Evolutionary conservation across 1,140 invertebrate species (phyloP).

Genomic region (Brachionus asplanchnoidis): DNA sequence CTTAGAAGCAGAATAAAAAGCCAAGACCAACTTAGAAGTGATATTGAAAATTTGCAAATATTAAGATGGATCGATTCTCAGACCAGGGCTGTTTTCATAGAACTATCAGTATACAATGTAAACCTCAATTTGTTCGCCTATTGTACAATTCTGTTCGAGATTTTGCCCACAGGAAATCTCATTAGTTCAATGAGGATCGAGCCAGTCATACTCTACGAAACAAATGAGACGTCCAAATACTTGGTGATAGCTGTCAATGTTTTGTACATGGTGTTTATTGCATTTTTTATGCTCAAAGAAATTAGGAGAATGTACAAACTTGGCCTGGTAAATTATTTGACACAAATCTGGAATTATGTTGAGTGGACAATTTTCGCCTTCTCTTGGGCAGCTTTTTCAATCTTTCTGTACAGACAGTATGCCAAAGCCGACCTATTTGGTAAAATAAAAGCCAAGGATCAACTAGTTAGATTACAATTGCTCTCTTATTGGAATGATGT

Average conservation of each 20-base stretch:
- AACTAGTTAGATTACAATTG: slow-evolving; percentile 54
- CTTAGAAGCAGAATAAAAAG: neutral
- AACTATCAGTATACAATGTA: slow-evolving; percentile 66
- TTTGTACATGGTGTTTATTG: slow-evolving; percentile 56
- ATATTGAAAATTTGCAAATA: neutral
- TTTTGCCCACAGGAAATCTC: slow-evolving; percentile 61
- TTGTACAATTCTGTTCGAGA: slow-evolving; percentile 61
- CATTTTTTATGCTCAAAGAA: slow-evolving; percentile 56
- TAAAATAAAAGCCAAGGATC: slow-evolving; percentile 56
- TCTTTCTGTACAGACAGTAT: slow-evolving; percentile 56
- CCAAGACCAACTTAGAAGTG: neutral
- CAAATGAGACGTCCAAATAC: slow-evolving; percentile 49
- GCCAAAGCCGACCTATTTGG: slow-evolving; percentile 54
- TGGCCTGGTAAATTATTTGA: slow-evolving; percentile 49
- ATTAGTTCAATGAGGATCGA: slow-evolving; percentile 59
- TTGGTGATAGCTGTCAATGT: slow-evolving; percentile 54
- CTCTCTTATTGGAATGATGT: slow-evolving; percentile 12
- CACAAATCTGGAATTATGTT: slow-evolving; percentile 58
- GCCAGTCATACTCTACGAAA: slow-evolving; percentile 46
- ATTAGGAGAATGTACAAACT: neutral
- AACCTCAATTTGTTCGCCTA: slow-evolving; percentile 64
- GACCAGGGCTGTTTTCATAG: slow-evolving; percentile 64
- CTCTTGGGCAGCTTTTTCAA: slow-evolving; percentile 53
- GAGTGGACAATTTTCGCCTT: slow-evolving; percentile 55
- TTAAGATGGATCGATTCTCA: slow-evolving; percentile 62